Evolutionary conservation across 2,797 vertebrate genomes (phyloP).

Genomic region (Sorex maritimensis): DNA sequence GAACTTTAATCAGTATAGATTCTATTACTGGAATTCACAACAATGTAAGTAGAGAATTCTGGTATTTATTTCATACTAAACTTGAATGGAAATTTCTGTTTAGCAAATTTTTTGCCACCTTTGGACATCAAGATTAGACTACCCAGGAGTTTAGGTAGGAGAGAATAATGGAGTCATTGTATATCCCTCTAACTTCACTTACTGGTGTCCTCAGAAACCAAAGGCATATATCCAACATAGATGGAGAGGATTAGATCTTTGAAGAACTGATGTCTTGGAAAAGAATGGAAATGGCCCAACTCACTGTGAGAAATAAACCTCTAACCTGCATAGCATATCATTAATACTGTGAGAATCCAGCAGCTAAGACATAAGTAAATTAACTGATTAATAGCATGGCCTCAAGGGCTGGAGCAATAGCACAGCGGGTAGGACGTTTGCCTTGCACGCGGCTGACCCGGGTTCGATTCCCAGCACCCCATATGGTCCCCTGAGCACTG

Average conservation of each 20-base stretch:
- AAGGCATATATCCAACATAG: background rate
- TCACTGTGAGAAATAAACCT: conserved; percentile 15
- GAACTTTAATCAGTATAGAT: background rate
- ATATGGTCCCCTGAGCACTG: too few species aligned
- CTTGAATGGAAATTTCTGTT: background rate
- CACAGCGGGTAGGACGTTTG: too few species aligned
- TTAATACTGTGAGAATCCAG: background rate
- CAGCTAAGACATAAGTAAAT: background rate
- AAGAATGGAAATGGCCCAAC: background rate
- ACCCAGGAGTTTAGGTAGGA: background rate
- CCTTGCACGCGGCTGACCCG: too few species aligned
- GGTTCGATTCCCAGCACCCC: too few species aligned
- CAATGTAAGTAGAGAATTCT: background rate
- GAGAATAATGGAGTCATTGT: background rate
- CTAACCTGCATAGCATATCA: background rate
- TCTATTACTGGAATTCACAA: conserved; percentile 25
- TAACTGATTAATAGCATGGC: background rate
- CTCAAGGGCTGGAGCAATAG: too few species aligned
- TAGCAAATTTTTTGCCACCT: background rate
- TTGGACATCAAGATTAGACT: conserved; percentile 1
- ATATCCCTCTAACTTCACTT: background rate
- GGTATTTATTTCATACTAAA: background rate
- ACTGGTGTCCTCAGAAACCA: background rate
- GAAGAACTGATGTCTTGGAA: conserved; percentile 2
- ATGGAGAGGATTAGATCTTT: background rate